phyloP scores from a whole-genome alignment of 2,797 vertebrate species.

The Hypotaenidia philippensis region DNA sequence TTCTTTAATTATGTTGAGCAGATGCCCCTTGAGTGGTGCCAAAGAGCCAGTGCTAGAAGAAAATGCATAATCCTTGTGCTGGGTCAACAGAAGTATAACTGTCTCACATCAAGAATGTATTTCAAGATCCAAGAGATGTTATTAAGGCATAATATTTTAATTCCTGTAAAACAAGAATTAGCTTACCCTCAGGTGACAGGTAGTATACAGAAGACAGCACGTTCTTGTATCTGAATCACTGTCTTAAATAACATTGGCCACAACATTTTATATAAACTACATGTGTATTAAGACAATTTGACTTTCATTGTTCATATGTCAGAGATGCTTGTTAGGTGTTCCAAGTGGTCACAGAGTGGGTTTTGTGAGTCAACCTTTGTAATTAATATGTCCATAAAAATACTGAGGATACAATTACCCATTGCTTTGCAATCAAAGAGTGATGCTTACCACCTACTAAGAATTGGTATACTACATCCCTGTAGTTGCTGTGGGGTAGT shows the following conservation, averaged over 20 bases:
- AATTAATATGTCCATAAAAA: neutral
- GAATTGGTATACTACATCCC: neutral
- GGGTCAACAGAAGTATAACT: neutral
- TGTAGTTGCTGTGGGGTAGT: neutral
- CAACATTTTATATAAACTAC: neutral
- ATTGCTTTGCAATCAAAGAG: neutral
- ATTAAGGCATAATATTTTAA: neutral
- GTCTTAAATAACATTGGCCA: neutral
- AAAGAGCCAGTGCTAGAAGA: neutral
- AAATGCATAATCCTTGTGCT: neutral
- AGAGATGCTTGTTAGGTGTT: neutral
- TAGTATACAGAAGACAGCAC: neutral
- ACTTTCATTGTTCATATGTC: neutral
- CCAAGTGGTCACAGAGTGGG: neutral
- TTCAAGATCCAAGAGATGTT: neutral
- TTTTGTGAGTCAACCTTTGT: neutral
- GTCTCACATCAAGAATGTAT: neutral
- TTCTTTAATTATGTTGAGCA: neutral
- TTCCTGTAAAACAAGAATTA: neutral
- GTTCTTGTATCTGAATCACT: neutral
- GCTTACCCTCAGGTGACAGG: neutral
- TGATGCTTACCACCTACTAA: neutral
- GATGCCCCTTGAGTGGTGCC: neutral
- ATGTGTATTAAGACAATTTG: neutral
- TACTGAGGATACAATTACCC: neutral